Evolutionary conservation across 2,888 invertebrate genomes (phyloP), one percentile per base, ranked within the genome.

Genomic region (Tortrix viridana): DNA sequence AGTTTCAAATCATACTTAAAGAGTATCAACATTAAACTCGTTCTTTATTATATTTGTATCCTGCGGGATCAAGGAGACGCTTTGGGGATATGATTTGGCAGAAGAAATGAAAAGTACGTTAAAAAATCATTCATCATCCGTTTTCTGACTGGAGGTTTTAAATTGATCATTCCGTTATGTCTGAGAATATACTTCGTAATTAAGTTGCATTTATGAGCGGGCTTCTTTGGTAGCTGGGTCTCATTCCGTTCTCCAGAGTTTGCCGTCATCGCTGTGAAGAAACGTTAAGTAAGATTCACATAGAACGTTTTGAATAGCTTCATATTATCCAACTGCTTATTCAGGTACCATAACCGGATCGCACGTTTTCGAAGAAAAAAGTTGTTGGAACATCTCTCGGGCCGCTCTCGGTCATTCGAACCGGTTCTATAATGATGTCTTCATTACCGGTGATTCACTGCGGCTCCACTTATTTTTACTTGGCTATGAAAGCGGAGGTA

Each of bases 341-440:
- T 63, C 62, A 32, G 56, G 37, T 37, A 62, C 57, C 47, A 63
- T 58, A 63, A 63, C 63, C 58, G 63, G 63, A 58, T 47, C 53
- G 53, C 47, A 58, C 53, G 52, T 47, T 69, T 75, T 79, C 77
- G 68, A 61, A 76, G 77, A 79, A 80, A 74, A 67, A 71, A 71
- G 71, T 72, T 69, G 72, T 71, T 68, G 61, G 70, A 70, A 68
- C 68, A 67, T 74, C 74, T 75, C 74, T 68, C 73, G 66, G 69
- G 71, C 72, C 75, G 69, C 71, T 80, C 71, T 74, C 77, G 71
- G 75, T 72, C 74, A 77, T 76, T 67, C 70, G 71, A 86, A 89
- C 91, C 89, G 88, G 91, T 89, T 88, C 72, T 63, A 70, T 81
- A 82, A 85, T 84, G 82, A 89, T 89, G 88, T 88, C 89, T 90